Evolutionary conservation across 2,113 vertebrate genomes (phyloP), one percentile per base, ranked within the genome.

Genomic region (Pseudonaja textilis): DNA sequence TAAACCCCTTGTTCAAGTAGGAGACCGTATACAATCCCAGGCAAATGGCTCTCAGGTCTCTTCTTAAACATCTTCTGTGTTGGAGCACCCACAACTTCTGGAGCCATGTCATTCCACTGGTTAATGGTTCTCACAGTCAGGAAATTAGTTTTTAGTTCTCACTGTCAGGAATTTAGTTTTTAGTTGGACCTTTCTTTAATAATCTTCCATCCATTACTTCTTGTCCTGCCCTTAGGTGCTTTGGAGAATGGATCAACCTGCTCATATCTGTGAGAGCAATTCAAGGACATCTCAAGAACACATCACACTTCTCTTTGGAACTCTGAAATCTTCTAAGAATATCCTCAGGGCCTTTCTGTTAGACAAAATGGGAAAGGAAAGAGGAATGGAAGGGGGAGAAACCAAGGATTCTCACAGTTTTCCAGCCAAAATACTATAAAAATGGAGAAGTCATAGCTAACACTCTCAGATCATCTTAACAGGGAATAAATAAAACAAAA

Each of bases 371-470:
- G 96, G 96, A 96, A 95, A 96, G 94, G 96, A 94, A 64, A 91
- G 54, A 26, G 87, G 61, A 54, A 81, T 39, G 87, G 87, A 34
- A 42, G 26, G 22, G 50, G 52, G 50, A 93, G 56, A 93, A 90
- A 90, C 74, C 45, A 93, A 95, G 95, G 93, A 93, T 96, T 97
- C 96, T 97, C 96, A 97, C 95, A 94, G 96, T 97, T 95, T 97
- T 95, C 93, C 95, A 96, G 95, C 96, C 96, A 97, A 96, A 97
- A 96, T 96, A 93, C 94, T 95, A 96, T 96, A 96, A 97, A 97
- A 97, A 96, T 91, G 91, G 93, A 93, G 59, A 96, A 93, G 87
- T 93, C 90, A 96, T 95, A 94, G 91, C 95, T 95, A 95, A 95
- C 87, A 94, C 95, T 97, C 96, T 95, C 97, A 96, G 89, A 97